phyloP scores from a whole-genome alignment of 2,113 vertebrate genomes.

The Bos javanicus region DNA sequence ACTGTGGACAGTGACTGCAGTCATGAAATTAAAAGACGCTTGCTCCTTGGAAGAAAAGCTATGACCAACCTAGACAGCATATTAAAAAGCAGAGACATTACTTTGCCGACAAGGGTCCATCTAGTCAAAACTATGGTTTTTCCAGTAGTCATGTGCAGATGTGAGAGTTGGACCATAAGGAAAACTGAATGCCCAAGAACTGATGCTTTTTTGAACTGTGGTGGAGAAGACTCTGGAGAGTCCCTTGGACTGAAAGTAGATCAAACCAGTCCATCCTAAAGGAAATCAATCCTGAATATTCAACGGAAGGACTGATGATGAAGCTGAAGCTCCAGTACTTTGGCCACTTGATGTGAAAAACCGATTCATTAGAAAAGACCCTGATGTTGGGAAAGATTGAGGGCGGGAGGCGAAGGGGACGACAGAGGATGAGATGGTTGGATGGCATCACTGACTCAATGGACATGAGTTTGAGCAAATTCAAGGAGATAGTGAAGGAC shows the following conservation, averaged over 20 bases:
- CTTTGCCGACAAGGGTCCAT: neutral
- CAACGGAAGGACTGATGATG: neutral
- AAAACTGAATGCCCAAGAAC: neutral
- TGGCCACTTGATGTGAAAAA: neutral
- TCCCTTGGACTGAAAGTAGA: accelerated
- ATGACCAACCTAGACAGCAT: neutral
- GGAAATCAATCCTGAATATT: neutral
- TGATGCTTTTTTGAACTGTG: neutral
- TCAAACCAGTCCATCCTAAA: neutral
- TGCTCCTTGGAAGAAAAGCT: neutral
- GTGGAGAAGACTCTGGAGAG: neutral
- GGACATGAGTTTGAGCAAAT: neutral
- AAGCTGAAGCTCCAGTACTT: neutral
- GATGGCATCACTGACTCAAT: neutral
- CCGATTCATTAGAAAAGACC: neutral
- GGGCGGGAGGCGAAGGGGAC: neutral
- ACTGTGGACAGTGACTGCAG: neutral
- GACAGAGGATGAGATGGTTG: neutral
- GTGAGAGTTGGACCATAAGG: neutral
- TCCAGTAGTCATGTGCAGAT: neutral
- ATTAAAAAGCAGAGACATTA: neutral
- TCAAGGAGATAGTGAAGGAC: neutral
- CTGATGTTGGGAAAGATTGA: neutral
- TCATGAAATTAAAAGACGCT: neutral
- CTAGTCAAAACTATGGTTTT: neutral